Conservation (phyloP, 1,140 invertebrate genomes). For the Eumeta japonica region DNA sequence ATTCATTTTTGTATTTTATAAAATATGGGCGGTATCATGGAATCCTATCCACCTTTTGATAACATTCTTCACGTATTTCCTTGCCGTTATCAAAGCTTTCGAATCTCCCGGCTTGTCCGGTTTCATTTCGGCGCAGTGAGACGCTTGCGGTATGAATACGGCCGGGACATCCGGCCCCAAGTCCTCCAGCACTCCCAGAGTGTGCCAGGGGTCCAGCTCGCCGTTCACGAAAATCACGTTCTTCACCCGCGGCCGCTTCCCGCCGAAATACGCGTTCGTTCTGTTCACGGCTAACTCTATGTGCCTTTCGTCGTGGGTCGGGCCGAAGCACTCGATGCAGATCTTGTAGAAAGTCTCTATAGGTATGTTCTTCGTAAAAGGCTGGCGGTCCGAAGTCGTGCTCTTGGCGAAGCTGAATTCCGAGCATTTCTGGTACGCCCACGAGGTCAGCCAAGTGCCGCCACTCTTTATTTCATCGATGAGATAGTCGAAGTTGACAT, state of each 20-base stretch:
- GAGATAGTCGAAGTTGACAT: constrained; percentile 26
- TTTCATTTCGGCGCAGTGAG: constrained; percentile 37
- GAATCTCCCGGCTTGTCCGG: constrained; percentile 19
- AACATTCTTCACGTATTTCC: constrained; percentile 30
- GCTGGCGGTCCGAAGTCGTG: constrained; percentile 61
- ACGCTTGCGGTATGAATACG: constrained; percentile 25
- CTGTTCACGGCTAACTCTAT: constrained; percentile 50
- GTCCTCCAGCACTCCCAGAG: constrained; percentile 57
- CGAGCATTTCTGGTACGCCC: constrained; percentile 81
- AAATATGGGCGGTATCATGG: no score
- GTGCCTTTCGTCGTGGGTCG: constrained; percentile 33
- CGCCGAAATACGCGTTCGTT: constrained; percentile 65
- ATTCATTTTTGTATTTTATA: no score
- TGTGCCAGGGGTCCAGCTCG: constrained; percentile 65
- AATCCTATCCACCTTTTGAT: constrained; percentile 39
- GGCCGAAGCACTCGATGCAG: constrained; percentile 27
- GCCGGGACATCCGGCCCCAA: constrained; percentile 34
- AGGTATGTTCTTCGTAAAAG: constrained; percentile 68
- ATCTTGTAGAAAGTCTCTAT: constrained; percentile 31
- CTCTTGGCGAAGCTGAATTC: constrained; percentile 83
- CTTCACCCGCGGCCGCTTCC: constrained; percentile 53
- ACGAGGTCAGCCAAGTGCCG: constrained; percentile 33
- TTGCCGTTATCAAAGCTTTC: constrained; percentile 32
- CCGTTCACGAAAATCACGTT: constrained; percentile 67
- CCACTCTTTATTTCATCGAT: constrained; percentile 20